These are phyloP conservation scores for Drosophila ochracea DNA, from an alignment of 2,888 invertebrate species.

Conservation along the genomic window DNA sequence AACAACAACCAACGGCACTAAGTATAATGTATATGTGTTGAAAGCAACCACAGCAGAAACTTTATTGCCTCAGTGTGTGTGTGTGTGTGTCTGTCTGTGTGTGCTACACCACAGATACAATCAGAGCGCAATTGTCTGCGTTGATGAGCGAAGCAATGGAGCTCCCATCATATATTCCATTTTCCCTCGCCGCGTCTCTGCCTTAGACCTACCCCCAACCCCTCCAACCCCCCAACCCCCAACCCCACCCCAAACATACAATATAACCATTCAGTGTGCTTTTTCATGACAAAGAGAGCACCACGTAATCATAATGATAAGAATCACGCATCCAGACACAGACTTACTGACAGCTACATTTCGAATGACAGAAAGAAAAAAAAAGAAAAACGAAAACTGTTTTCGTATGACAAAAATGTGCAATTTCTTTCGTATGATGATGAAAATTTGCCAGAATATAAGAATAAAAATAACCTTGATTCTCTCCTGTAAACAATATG, in stretches of 20 bases:
- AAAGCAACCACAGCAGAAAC: constrained; percentile 73
- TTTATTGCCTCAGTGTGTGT: constrained; percentile 62
- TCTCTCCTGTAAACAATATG: neutral
- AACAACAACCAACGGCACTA: constrained; percentile 61
- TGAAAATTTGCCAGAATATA: constrained; percentile 44
- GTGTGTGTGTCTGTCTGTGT: constrained; percentile 17
- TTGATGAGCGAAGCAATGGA: constrained; percentile 69
- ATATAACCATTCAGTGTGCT: constrained; percentile 37
- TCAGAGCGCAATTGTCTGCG: constrained; percentile 77
- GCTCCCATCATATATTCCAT: constrained; percentile 48
- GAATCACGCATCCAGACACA: constrained; percentile 61
- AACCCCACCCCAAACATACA: neutral
- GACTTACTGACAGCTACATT: constrained; percentile 48
- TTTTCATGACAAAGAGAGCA: constrained; percentile 69
- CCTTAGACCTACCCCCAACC: neutral
- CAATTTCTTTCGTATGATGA: constrained; percentile 52
- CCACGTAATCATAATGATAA: constrained; percentile 78
- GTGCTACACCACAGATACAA: constrained; percentile 65
- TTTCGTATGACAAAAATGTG: constrained; percentile 31
- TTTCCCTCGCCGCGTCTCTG: constrained; percentile 9
- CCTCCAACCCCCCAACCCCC: neutral
- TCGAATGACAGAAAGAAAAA: constrained; percentile 26
- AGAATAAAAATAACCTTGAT: neutral
- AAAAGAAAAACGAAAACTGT: constrained; percentile 28
- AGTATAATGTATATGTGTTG: constrained; percentile 78